Evolutionary conservation across 1,140 invertebrate species (phyloP), one percentile per base, ranked within the genome.

Genomic region (Euwallacea similis): DNA sequence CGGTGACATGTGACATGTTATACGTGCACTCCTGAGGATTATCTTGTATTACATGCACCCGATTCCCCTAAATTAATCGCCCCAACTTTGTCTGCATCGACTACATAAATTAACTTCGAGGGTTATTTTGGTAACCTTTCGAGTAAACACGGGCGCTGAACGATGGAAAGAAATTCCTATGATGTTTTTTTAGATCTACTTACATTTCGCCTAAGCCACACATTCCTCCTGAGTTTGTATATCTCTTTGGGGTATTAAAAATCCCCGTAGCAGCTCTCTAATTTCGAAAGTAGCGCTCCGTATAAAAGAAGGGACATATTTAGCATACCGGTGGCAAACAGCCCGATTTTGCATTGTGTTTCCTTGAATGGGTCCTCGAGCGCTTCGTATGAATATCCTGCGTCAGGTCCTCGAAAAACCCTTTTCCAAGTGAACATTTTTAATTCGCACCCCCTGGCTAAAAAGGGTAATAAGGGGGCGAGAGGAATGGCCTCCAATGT

Each of bases 41-140:
- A 69, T 69, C 67, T 69, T 69, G 67, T 69, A 69, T 69, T 69
- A 69, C 67, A 69, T 55, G 67, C 58, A 62, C 67, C 58, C 67
- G 47, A 69, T 69, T 69, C 67, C 59, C 59, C 47, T 69, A 69
- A 69, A 69, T 69, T 69, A 69, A 69, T 68, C 66, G 56, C 66
- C 46, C 66, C 33, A 50, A 59, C 43, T 68, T 42, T 21, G 66
- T 42, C 15, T 59, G 21, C 41, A 50, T 60, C 66, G 56, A 60
- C 15, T 68, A 56, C 55, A 68, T 68, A 68, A 68, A 68, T 68
- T 68, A 53, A 59, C 58, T 68, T 60, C 42, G 56, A 33, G 65
- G 42, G 66, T 61, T 68, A 68, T 68, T 68, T 68, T 68, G 16
- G 66, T 68, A 68, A 68, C 66, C 66, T 59, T 46, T 46, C 41